phyloP scores from a whole-genome alignment of 2,113 vertebrate genomes.

The Dromas ardeola region DNA sequence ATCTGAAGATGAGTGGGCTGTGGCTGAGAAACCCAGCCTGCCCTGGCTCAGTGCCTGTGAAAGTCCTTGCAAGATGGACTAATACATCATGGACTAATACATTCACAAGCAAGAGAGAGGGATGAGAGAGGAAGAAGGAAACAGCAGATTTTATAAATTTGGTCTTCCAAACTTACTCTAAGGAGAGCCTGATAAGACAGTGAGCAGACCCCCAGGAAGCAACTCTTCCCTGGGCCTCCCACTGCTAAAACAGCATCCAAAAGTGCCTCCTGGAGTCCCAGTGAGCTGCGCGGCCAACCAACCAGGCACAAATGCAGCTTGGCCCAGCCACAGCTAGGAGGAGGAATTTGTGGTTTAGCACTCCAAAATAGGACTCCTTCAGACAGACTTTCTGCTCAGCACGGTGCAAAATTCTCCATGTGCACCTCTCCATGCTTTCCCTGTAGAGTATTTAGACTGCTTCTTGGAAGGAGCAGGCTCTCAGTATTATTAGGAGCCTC shows the following conservation, averaged over 20 bases:
- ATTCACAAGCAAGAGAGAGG: neutral
- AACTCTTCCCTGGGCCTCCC: neutral
- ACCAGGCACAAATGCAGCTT: neutral
- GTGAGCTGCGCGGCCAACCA: neutral
- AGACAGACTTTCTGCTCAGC: rapidly evolving
- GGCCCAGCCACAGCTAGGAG: neutral
- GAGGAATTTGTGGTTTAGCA: neutral
- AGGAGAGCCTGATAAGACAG: neutral
- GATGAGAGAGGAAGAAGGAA: neutral
- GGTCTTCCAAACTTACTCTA: neutral
- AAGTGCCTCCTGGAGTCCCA: neutral
- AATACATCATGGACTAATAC: neutral
- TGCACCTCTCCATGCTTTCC: neutral
- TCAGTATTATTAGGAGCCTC: neutral
- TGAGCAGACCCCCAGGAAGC: neutral
- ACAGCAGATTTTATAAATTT: neutral
- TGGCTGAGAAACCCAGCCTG: neutral
- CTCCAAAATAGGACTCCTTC: neutral
- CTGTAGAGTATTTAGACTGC: neutral
- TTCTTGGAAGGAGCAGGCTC: neutral
- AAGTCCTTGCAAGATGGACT: neutral
- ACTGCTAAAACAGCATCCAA: neutral
- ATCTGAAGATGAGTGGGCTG: neutral
- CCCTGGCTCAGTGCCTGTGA: neutral
- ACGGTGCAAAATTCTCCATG: neutral